phyloP scores from a whole-genome alignment of 1,140 invertebrate genomes.

The Vanessa tameamea region DNA sequence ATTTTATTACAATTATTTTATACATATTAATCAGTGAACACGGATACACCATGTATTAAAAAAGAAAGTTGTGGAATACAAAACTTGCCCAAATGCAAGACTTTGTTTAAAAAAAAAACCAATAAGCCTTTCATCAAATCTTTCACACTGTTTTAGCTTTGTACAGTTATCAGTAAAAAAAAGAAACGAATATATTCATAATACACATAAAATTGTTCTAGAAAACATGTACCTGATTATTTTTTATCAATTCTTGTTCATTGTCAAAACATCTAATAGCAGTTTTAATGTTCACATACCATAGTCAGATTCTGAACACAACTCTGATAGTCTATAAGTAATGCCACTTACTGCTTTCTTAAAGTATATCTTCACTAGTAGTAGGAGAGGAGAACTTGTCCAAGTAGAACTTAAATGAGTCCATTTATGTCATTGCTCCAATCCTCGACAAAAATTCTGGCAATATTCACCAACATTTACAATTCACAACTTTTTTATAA shows the following conservation, averaged over 20 bases:
- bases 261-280: conserved; percentile 3
- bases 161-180: background rate
- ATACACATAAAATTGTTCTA: background rate
- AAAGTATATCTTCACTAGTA: background rate
- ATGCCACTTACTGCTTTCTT: background rate
- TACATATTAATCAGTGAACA: too few species aligned
- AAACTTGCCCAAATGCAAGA: too few species aligned
- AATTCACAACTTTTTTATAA: too few species aligned
- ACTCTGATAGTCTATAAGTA: background rate
- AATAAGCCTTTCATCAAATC: too few species aligned
- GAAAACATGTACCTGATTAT: background rate
- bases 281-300: conserved; percentile 1
- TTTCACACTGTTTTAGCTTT: background rate
- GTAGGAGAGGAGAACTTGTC: background rate
- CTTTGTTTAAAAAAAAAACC: too few species aligned
- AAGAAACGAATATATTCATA: background rate
- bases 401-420: too few species aligned
- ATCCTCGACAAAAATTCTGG: too few species aligned
- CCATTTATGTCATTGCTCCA: too few species aligned
- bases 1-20: too few species aligned
- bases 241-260: background rate
- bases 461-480: too few species aligned
- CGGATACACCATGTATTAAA: too few species aligned
- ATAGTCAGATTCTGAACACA: conserved; percentile 2
- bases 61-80: too few species aligned